phyloP scores from a whole-genome alignment of 2,797 vertebrate genomes.

The Nasua narica region DNA sequence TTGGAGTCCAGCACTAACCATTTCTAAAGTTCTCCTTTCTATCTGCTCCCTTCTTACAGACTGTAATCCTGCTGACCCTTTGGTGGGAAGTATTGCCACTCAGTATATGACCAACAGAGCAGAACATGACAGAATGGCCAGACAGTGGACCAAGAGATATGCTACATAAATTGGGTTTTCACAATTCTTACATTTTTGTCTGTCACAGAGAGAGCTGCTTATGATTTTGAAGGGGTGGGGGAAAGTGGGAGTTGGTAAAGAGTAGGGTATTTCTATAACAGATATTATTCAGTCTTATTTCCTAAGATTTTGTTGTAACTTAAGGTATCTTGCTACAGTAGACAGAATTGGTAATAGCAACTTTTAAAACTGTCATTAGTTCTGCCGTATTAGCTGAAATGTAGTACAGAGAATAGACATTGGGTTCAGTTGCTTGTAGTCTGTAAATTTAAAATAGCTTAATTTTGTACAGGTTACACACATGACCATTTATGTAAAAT shows the following conservation, averaged over 20 bases:
- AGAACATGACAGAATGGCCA: constrained; percentile 97
- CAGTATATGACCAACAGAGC: constrained; percentile 98
- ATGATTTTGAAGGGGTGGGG: constrained; percentile 82
- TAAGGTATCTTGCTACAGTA: constrained; percentile 92
- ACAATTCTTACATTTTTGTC: constrained; percentile 80
- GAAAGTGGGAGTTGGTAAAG: constrained; percentile 84
- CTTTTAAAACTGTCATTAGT: constrained; percentile 84
- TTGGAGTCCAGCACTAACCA: no score
- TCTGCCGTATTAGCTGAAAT: constrained; percentile 83
- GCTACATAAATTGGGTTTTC: constrained; percentile 89
- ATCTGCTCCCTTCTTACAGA: no score
- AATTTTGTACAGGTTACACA: constrained; percentile 84
- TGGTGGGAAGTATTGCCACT: constrained; percentile 97
- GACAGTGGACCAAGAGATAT: constrained; percentile 97
- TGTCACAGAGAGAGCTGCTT: constrained; percentile 86
- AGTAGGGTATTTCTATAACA: constrained; percentile 92
- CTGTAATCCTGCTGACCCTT: constrained; percentile 93
- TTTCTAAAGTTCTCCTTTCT: no score
- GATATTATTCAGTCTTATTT: constrained; percentile 92
- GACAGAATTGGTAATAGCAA: constrained; percentile 88
- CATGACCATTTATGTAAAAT: constrained; percentile 82
- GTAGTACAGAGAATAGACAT: constrained; percentile 81
- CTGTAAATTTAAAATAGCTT: constrained; percentile 84
- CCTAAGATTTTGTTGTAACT: constrained; percentile 90
- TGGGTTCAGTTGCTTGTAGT: constrained; percentile 81